These are phyloP conservation scores for Dione juno DNA, from an alignment of 2,888 invertebrate species.

Conservation along the genomic window DNA sequence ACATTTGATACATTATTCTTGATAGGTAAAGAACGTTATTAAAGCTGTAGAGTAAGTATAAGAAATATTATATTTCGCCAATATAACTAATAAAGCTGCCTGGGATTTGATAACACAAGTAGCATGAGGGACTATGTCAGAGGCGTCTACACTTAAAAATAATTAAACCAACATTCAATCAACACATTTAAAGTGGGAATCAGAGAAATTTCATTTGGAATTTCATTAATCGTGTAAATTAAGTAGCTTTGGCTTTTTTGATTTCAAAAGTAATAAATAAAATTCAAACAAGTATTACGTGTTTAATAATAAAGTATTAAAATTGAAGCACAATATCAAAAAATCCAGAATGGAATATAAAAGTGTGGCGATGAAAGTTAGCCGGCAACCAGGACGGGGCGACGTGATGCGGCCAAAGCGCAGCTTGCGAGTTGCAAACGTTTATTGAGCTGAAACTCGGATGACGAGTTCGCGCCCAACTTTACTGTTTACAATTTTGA, in stretches of 20 bases:
- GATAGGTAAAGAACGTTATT: no score
- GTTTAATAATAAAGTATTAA: conserved; percentile 4
- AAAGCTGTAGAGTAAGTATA: no score
- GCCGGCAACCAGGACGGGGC: conserved; percentile 15
- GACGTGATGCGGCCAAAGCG: conserved; percentile 23
- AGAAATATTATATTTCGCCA: no score
- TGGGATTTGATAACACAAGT: no score
- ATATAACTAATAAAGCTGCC: no score
- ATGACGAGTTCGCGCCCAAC: conserved; percentile 26
- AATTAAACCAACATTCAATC: background rate
- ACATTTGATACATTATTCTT: no score
- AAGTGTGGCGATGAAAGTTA: conserved; percentile 28
- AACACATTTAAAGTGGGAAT: background rate
- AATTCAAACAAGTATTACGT: background rate
- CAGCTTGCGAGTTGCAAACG: conserved; percentile 28
- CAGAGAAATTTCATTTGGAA: background rate
- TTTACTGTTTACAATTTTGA: conserved; percentile 32
- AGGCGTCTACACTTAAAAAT: background rate
- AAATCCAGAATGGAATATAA: conserved; percentile 15
- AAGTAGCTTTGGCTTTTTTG: background rate
- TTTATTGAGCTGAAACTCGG: conserved; percentile 34
- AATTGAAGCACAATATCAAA: conserved; percentile 7
- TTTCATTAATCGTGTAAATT: background rate
- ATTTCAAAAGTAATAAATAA: background rate
- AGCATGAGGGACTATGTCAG: no score